Conservation (phyloP, 2,888 invertebrate species). For the Phalangium opilio region DNA sequence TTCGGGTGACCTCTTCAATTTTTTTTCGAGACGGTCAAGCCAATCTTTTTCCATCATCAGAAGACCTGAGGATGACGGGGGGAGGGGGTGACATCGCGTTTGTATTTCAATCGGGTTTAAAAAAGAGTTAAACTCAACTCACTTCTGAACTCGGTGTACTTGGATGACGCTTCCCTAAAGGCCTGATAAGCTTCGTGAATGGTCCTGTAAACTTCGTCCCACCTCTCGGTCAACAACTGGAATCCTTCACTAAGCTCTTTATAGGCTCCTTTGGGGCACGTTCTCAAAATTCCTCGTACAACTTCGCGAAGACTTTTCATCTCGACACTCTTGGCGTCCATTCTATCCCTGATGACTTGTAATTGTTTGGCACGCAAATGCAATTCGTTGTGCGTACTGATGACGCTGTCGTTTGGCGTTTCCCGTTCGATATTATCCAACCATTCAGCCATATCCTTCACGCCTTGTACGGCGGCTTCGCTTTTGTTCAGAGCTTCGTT, state of each 20-base stretch:
- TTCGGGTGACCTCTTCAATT: constrained; percentile 50
- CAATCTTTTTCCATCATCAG: constrained; percentile 63
- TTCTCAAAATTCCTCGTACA: too few relatives aligned
- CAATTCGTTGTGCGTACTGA: constrained; percentile 13
- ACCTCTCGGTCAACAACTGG: constrained; percentile 51
- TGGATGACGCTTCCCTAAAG: constrained; percentile 56
- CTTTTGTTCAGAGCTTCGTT: constrained; percentile 41
- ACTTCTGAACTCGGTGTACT: constrained; percentile 53
- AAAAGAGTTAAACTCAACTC: background rate
- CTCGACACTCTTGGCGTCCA: too few relatives aligned
- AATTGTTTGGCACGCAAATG: constrained; percentile 12
- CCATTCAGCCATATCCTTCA: constrained; percentile 14
- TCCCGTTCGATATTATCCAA: constrained; percentile 24
- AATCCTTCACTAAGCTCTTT: constrained; percentile 48
- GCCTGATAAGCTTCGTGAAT: constrained; percentile 44
- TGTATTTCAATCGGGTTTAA: too few relatives aligned
- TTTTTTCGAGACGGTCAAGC: constrained; percentile 61
- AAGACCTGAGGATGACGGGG: constrained; percentile 37
- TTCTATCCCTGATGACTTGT: constrained; percentile 9
- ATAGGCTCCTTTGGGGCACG: constrained; percentile 34
- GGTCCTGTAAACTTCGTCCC: constrained; percentile 51
- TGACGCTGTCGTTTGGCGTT: constrained; percentile 10
- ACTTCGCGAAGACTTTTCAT: too few relatives aligned
- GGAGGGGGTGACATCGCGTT: too few relatives aligned
- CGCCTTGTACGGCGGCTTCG: constrained; percentile 24